These are phyloP conservation scores for Oeneis ivallda DNA, from an alignment of 2,888 invertebrate species.

Conservation along the genomic window DNA sequence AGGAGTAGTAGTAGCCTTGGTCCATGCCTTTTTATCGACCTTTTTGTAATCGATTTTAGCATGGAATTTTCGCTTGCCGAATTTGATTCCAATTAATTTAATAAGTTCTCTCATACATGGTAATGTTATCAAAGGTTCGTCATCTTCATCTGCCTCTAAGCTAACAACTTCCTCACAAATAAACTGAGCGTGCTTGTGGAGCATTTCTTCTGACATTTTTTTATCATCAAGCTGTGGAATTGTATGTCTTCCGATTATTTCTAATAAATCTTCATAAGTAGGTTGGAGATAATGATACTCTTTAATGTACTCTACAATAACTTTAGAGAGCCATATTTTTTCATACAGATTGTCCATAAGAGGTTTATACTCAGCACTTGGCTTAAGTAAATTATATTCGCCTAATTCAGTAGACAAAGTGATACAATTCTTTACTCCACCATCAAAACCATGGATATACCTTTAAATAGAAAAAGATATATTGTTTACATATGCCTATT, in stretches of 20 bases:
- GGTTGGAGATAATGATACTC: slow-evolving; percentile 84
- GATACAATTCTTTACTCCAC: slow-evolving; percentile 87
- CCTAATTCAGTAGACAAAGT: slow-evolving; percentile 89
- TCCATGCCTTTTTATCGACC: slow-evolving; percentile 83
- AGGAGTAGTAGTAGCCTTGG: slow-evolving; percentile 90
- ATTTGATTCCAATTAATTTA: slow-evolving; percentile 87
- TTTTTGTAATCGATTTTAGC: slow-evolving; percentile 79
- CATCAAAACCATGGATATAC: slow-evolving; percentile 91
- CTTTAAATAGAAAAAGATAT: slow-evolving; percentile 50
- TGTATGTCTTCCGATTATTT: slow-evolving; percentile 81
- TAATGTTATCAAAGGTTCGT: slow-evolving; percentile 84
- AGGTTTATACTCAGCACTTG: slow-evolving; percentile 86
- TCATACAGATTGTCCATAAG: slow-evolving; percentile 87
- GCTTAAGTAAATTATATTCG: slow-evolving; percentile 89
- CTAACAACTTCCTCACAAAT: slow-evolving; percentile 88
- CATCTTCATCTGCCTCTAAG: slow-evolving; percentile 82
- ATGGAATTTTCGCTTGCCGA: slow-evolving; percentile 82
- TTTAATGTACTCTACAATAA: slow-evolving; percentile 89
- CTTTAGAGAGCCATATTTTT: slow-evolving; percentile 89
- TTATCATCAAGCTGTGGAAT: slow-evolving; percentile 71
- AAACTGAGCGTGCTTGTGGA: slow-evolving; percentile 90
- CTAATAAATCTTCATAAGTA: slow-evolving; percentile 89
- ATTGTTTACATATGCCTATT: too few species aligned
- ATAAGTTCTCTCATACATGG: slow-evolving; percentile 89
- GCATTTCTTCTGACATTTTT: slow-evolving; percentile 85